Conservation (phyloP, 2,113 vertebrate genomes). For the Orientallactaga bullata region DNA sequence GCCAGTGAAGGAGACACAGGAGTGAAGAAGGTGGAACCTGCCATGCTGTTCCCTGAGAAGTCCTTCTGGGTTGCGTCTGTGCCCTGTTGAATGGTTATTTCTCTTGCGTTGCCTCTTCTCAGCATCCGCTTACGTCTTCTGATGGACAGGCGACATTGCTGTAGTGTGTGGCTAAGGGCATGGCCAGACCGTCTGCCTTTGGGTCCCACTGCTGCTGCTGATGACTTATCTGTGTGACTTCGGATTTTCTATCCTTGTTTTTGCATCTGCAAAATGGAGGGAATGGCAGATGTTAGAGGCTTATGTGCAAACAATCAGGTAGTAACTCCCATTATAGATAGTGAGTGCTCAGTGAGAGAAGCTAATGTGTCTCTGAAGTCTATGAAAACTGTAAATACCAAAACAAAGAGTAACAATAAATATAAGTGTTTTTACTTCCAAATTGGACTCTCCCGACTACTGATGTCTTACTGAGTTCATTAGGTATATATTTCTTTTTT, state of each 20-base stretch:
- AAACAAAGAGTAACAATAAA: not conserved
- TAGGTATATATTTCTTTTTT: not conserved
- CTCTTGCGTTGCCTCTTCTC: not conserved
- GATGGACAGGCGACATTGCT: not conserved
- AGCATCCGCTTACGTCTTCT: not conserved
- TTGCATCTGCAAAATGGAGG: not conserved
- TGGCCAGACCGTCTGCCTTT: not conserved
- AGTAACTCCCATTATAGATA: not conserved
- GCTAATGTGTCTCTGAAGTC: not conserved
- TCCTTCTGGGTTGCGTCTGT: not conserved
- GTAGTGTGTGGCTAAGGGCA: not conserved
- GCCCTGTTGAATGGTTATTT: not conserved
- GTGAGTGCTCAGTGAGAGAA: not conserved
- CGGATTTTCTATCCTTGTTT: not conserved
- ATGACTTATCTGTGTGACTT: not conserved
- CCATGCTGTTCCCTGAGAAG: not conserved
- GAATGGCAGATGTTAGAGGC: not conserved
- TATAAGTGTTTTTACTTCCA: slow-evolving; percentile 25
- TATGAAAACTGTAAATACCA: not conserved
- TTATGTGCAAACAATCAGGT: not conserved
- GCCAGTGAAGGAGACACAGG: not conserved
- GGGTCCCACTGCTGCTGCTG: not conserved
- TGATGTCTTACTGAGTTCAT: slow-evolving; percentile 6
- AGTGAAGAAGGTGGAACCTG: not conserved
- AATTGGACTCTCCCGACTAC: not conserved